Percentiles rank a stretch among this genome's conserved stretches.
phyloP scores from a whole-genome alignment of 2,113 vertebrate species.

The Brachyhypopomus gauderio region DNA sequence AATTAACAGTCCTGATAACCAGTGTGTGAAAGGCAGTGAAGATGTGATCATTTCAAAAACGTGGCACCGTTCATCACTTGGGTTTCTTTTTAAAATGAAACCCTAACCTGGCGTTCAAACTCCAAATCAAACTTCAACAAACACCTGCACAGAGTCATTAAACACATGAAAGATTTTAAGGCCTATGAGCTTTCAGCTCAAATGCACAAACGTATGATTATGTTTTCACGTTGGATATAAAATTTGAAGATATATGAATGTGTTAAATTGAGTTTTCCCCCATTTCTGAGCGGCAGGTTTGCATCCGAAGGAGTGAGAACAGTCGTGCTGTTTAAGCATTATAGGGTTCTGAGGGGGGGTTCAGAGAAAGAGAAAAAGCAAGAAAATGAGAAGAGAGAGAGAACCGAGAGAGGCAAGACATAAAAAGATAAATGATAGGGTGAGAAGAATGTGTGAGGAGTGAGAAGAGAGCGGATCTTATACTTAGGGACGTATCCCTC shows the following conservation, averaged over 20 bases:
- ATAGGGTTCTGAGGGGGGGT: conserved; percentile 13
- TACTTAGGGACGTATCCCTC: conserved; percentile 86
- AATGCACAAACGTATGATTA: neutral
- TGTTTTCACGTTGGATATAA: neutral
- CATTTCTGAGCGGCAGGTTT: neutral
- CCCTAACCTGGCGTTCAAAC: conserved; percentile 32
- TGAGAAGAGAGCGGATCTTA: conserved; percentile 42
- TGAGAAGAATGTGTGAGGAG: too few relatives aligned
- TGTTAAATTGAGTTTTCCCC: neutral
- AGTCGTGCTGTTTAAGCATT: too few relatives aligned
- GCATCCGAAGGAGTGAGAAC: neutral
- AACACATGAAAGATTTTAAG: neutral
- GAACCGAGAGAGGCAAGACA: neutral
- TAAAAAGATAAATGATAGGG: neutral
- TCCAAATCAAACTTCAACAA: conserved; percentile 16
- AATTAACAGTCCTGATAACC: conserved; percentile 42
- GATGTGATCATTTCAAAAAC: conserved; percentile 43
- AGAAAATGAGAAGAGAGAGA: neutral
- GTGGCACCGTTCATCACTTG: conserved; percentile 29
- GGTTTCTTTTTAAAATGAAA: conserved; percentile 39
- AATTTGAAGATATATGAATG: neutral
- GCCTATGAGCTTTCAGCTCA: neutral
- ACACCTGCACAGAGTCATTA: neutral
- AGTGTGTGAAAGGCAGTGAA: conserved; percentile 22
- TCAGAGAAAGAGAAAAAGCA: conserved; percentile 24